Base-by-base conservation (phyloP, 2,888 invertebrate species). In the Fragum fragum region DNA sequence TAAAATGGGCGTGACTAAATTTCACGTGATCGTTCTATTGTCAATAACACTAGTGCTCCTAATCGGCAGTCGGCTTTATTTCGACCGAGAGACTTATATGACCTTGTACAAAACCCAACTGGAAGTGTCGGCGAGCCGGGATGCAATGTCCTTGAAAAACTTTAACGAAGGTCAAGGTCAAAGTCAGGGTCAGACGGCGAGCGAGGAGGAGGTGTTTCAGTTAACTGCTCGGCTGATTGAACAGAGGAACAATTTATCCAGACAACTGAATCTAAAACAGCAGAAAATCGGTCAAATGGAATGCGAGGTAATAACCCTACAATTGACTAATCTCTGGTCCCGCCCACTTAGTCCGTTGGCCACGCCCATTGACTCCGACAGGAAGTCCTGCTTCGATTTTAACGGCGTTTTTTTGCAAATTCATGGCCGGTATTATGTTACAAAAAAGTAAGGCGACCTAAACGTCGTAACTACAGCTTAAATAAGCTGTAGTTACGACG, bases 181-280 rank as follows among this genome's bases (percentile, higher is more conserved):
- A 14, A 26, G 32, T 32, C 66, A 42, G 42, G 59, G 59, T 59
- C 59, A 59, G 23, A 32, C 5, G 29, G 1, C 32, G n/a, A 16
- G 29, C 16, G 32, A 18, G 32, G 61, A 69, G 21, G 74, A 74
- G n/a, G 18, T 74, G 36, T 74, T 66, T 29, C 29, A 26, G 7
- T 32, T 66, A 14, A 55, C 55, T 32, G 74, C 74, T 2, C 47
- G 68, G 23, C 36, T 79, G 26, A 61, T 79, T 9, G 32, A 73
- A 16, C 74, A 85, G 55, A 57, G 85, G 52, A 81, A 85, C 39
- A 81, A 85, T n/a, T 52, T 81, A 23, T 85, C 85, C 9, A 36
- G 69, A 42, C n/a, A 42, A 14, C 47, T 79, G 5, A 85, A 85
- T 29, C 26, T 59, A 23, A 74, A 75, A 29, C 85, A 85, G 28